These are phyloP conservation scores for Danio albolineatus DNA, from an alignment of 2,797 vertebrate genomes.

Conservation along the genomic window DNA sequence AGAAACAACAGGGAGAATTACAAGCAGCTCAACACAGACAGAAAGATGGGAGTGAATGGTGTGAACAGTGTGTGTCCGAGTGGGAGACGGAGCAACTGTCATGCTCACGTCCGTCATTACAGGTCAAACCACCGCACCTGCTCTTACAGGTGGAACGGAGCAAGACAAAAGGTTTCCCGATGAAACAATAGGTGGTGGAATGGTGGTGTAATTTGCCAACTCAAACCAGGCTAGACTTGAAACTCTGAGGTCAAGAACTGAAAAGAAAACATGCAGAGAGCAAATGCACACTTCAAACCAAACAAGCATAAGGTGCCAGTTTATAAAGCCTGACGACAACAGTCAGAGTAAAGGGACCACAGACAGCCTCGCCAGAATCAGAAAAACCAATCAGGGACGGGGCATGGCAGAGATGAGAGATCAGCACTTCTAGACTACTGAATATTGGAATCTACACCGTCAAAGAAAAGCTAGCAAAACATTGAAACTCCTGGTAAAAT, in stretches of 20 bases:
- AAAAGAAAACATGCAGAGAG: slow-evolving; percentile 48
- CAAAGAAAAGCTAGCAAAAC: not conserved
- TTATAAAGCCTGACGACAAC: slow-evolving; percentile 57
- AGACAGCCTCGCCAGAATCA: slow-evolving; percentile 12
- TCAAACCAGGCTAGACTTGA: slow-evolving; percentile 11
- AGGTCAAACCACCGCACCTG: slow-evolving; percentile 32
- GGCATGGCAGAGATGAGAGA: not conserved
- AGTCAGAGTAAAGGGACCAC: slow-evolving; percentile 58
- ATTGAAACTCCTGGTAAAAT: not conserved
- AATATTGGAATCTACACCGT: not conserved
- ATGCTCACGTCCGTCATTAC: not conserved
- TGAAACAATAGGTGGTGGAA: not conserved
- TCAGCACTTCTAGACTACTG: not conserved
- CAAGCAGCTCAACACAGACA: slow-evolving; percentile 69
- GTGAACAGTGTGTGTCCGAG: slow-evolving; percentile 59
- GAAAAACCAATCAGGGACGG: not conserved
- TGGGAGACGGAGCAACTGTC: slow-evolving; percentile 38
- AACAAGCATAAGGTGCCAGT: slow-evolving; percentile 10
- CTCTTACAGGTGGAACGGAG: not conserved
- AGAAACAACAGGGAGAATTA: slow-evolving; percentile 80
- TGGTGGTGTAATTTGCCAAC: not conserved
- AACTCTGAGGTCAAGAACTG: slow-evolving; percentile 21
- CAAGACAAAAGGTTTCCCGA: not conserved
- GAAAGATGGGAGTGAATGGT: slow-evolving; percentile 47
- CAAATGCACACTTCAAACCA: slow-evolving; percentile 42